Base-by-base conservation (phyloP, 2,888 invertebrate genomes). In the Autographa pulchrina region DNA sequence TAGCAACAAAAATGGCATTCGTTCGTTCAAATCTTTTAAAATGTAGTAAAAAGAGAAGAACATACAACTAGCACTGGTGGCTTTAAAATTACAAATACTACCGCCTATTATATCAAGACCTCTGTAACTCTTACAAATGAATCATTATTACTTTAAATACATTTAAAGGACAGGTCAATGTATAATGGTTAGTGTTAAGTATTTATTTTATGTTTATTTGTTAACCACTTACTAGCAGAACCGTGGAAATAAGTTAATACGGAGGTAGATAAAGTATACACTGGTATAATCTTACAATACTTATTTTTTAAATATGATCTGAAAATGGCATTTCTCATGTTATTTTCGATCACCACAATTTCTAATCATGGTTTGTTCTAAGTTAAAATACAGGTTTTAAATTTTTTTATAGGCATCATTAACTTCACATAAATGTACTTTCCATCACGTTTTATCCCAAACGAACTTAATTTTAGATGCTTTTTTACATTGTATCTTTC, bases 201-300 rank as follows among this genome's bases (percentile, higher is more conserved):
- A n/a, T 71, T 62, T 63, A 64, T 65, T 65, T 75, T 65, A 38
- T 76, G 41, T 82, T 67, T 75, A 61, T 77, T 72, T 70, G 69
- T 62, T 65, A 56, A 62, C 54, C 72, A 62, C 32, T 76, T 56
- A 72, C 60, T 43, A 25, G 60, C 70, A 59, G 65, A 64, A 14
- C 35, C 68, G 8, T 68, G 52, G 59, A 31, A 76, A 76, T 75
- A 76, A 43, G 56, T 75, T 59, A 67, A 70, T 62, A 32, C 59
- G 32, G n/a, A 67, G 2, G 43, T 8, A 79, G 75, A 80, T 66
- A 67, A 61, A 62, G 16, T n/a, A n/a, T n/a, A n/a, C n/a, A n/a
- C n/a, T n/a, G n/a, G n/a, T n/a, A n/a, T n/a, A n/a, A n/a, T n/a
- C n/a, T n/a, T n/a, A n/a, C n/a, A n/a, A n/a, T n/a, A n/a, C n/a